These are phyloP conservation scores for Spisula solida DNA, from an alignment of 2,888 invertebrate species.

Conservation along the genomic window DNA sequence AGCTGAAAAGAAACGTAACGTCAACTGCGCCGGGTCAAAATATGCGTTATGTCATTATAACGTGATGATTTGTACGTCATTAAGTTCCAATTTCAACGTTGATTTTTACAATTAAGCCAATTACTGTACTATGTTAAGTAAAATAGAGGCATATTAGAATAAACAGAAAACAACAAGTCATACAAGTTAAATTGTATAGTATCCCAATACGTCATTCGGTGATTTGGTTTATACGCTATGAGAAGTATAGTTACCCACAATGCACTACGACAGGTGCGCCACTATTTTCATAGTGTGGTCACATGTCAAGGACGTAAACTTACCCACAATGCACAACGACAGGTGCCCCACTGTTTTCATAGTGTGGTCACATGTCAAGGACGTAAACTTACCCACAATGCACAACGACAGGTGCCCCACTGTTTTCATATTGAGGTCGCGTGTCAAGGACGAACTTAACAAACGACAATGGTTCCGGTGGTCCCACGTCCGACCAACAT, in stretches of 20 bases:
- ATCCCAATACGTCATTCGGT: too few species aligned
- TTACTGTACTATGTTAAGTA: too few species aligned
- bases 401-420: constrained; percentile 85
- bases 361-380: constrained; percentile 92
- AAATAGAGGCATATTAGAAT: too few species aligned
- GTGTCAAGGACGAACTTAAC: constrained; percentile 96
- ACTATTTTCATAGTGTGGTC: constrained; percentile 88
- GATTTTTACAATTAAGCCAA: too few species aligned
- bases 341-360: constrained; percentile 85
- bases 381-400: constrained; percentile 89
- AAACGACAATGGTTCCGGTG: constrained; percentile 94
- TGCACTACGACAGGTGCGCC: constrained; percentile 86
- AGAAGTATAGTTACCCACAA: constrained; percentile 87
- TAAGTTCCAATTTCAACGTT: too few species aligned
- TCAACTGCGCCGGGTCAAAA: too few species aligned
- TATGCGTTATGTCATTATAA: too few species aligned
- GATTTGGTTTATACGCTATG: too few species aligned
- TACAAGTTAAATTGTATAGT: too few species aligned
- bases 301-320: constrained; percentile 93
- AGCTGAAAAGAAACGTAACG: too few species aligned
- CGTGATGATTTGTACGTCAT: too few species aligned
- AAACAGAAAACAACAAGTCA: too few species aligned
- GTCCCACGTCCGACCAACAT: constrained; percentile 95
- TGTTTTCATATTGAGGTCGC: constrained; percentile 88
- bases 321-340: constrained; percentile 88